Percentiles rank a stretch among this genome's conserved stretches.
Evolutionary conservation across 1,140 invertebrate species (phyloP).

Genomic region (Cephus cinctus): DNA sequence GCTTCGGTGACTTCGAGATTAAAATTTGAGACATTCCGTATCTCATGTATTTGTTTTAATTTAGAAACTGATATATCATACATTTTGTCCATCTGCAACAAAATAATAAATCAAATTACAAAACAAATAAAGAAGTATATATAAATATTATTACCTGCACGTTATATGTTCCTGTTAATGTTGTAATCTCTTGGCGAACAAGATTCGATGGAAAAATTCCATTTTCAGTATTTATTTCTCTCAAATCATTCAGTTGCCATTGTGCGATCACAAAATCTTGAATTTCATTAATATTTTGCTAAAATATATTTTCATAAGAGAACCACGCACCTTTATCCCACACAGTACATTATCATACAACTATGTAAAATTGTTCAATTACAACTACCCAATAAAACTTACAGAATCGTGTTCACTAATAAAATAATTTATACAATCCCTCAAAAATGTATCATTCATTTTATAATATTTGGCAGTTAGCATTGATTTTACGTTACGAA

Average conservation of each 20-base stretch:
- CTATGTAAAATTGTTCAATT: no score
- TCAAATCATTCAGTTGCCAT: slow-evolving; percentile 64
- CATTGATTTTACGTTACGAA: slow-evolving; percentile 21
- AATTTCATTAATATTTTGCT: slow-evolving; percentile 24
- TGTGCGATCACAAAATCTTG: slow-evolving; percentile 56
- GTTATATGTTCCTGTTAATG: slow-evolving; percentile 57
- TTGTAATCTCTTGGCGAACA: slow-evolving; percentile 39
- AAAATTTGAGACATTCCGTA: slow-evolving; percentile 59
- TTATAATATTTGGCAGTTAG: slow-evolving; percentile 28
- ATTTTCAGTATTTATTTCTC: slow-evolving; percentile 57
- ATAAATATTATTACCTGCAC: slow-evolving; percentile 57
- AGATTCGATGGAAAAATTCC: slow-evolving; percentile 59
- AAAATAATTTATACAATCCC: slow-evolving; percentile 41
- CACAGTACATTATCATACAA: no score
- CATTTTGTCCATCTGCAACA: slow-evolving; percentile 54
- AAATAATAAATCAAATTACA: not conserved
- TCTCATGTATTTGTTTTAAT: slow-evolving; percentile 64
- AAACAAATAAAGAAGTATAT: not conserved
- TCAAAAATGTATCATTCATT: slow-evolving; percentile 40
- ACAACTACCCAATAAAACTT: no score
- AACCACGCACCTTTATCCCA: no score
- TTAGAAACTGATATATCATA: slow-evolving; percentile 62
- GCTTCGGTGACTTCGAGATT: slow-evolving; percentile 56
- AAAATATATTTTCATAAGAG: no score
- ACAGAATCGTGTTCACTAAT: slow-evolving; percentile 24